phyloP scores from a whole-genome alignment of 2,113 vertebrate species.

The Pyxicephalus adspersus region DNA sequence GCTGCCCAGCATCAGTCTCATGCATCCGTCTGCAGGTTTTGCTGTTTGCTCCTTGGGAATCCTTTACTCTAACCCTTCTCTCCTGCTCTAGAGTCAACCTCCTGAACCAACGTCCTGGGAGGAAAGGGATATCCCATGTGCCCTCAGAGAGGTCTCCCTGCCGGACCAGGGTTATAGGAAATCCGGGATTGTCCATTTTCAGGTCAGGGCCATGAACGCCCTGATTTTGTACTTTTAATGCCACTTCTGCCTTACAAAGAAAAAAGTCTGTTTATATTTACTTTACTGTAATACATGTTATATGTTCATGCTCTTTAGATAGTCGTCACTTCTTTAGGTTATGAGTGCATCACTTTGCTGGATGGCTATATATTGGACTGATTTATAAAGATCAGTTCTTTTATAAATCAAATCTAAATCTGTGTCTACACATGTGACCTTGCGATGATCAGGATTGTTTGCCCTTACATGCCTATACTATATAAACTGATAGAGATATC shows the following conservation, averaged over 20 bases:
- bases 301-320: no score
- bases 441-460: no score
- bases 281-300: no score
- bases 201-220: slow-evolving; percentile 47
- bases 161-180: slow-evolving; percentile 56
- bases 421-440: no score
- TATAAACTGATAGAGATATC: no score
- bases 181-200: slow-evolving; percentile 51
- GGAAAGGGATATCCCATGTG: slow-evolving; percentile 54
- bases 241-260: neutral
- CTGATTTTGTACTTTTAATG: neutral
- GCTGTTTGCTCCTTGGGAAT: slow-evolving; percentile 30
- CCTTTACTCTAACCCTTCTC: slow-evolving; percentile 51
- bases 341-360: no score
- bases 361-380: no score
- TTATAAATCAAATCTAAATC: no score
- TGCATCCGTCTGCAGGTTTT: slow-evolving; percentile 42
- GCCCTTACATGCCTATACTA: no score
- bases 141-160: slow-evolving; percentile 53
- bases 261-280: neutral
- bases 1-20: slow-evolving; percentile 43
- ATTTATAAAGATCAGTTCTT: no score
- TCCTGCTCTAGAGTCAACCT: slow-evolving; percentile 54
- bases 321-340: no score
- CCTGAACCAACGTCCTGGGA: slow-evolving; percentile 52